phyloP scores from a whole-genome alignment of 2,888 invertebrate genomes.

The Patella caerulea region DNA sequence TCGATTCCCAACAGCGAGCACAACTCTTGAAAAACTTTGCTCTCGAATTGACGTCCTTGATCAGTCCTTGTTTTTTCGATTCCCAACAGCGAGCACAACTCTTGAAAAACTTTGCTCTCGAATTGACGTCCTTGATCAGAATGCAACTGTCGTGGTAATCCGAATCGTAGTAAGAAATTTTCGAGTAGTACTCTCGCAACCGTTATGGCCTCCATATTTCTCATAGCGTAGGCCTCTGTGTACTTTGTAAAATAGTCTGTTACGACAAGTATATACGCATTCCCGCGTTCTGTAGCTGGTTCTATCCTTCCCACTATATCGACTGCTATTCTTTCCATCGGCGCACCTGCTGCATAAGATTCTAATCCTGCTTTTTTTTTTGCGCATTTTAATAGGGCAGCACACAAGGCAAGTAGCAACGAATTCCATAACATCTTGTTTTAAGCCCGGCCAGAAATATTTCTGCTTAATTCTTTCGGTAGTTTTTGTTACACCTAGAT shows the following conservation, averaged over 20 bases:
- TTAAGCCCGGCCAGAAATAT: constrained; percentile 16
- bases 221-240: constrained; percentile 32
- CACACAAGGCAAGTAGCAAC: constrained; percentile 13
- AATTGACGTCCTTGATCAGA: constrained; percentile 30
- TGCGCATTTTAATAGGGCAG: background rate
- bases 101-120: constrained; percentile 29
- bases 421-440: constrained; percentile 6
- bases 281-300: constrained; percentile 28
- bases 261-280: constrained; percentile 34
- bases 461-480: background rate
- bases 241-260: constrained; percentile 39
- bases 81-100: constrained; percentile 31
- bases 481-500: background rate
- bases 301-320: constrained; percentile 30
- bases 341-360: constrained; percentile 16
- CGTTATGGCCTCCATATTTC: constrained; percentile 33
- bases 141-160: constrained; percentile 31
- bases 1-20: constrained; percentile 32
- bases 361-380: background rate
- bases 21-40: constrained; percentile 29
- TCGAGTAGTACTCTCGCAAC: constrained; percentile 31
- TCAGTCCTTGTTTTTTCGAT: constrained; percentile 31
- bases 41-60: constrained; percentile 33
- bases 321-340: constrained; percentile 33
- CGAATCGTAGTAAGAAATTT: constrained; percentile 28